Evolutionary conservation across 2,888 invertebrate genomes (phyloP).

Genomic region (Erebia palarica): DNA sequence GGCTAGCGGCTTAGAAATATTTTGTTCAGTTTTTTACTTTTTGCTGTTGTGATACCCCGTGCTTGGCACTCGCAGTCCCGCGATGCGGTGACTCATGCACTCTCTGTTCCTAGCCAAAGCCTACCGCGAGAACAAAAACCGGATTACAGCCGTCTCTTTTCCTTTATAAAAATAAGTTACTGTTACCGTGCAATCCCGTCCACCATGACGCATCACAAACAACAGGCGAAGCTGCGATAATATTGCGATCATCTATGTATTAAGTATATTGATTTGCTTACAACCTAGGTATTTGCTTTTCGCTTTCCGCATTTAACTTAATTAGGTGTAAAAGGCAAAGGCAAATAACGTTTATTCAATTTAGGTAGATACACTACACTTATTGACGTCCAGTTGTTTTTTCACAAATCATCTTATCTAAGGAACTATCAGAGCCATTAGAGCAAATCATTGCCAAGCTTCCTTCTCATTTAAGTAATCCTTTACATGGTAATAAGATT

Average conservation of each 20-base stretch:
- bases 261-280: no score
- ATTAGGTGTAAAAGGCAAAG: no score
- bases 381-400: no score
- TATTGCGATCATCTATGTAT: neutral
- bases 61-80: constrained; percentile 42
- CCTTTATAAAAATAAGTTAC: constrained; percentile 5
- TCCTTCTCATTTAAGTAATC: no score
- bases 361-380: no score
- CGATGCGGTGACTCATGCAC: constrained; percentile 41
- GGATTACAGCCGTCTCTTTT: constrained; percentile 38
- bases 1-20: constrained; percentile 21
- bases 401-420: no score
- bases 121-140: constrained; percentile 34
- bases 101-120: constrained; percentile 26
- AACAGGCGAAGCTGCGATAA: neutral
- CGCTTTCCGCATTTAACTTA: no score
- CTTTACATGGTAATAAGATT: no score
- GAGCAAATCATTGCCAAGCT: no score
- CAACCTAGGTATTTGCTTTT: no score
- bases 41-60: constrained; percentile 43
- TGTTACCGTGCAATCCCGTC: constrained; percentile 12
- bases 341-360: no score
- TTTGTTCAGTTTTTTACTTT: constrained; percentile 32
- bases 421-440: no score
- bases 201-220: constrained; percentile 19